Percentiles rank a stretch among this genome's conserved stretches.
These are phyloP conservation scores for Hydrolagus affinis DNA, from an alignment of 2,113 vertebrate genomes.

Conservation along the genomic window DNA sequence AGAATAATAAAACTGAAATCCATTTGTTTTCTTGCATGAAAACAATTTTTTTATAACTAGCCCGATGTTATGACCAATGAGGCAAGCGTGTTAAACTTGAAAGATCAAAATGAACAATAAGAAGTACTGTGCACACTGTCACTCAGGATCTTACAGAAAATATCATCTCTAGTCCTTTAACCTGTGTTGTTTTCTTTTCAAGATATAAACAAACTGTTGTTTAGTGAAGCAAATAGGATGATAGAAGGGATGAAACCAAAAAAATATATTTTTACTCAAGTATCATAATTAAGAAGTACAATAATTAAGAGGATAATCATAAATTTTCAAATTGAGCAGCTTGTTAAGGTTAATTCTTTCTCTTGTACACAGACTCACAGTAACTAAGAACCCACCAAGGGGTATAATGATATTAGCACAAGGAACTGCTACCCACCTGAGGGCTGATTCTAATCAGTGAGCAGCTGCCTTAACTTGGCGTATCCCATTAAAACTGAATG, in stretches of 20 bases:
- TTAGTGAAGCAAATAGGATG: background rate
- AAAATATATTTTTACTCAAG: background rate
- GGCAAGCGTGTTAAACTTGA: background rate
- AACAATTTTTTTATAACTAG: background rate
- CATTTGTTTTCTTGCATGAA: background rate
- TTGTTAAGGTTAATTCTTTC: background rate
- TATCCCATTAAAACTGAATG: background rate
- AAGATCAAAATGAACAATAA: background rate
- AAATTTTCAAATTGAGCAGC: conserved; percentile 6
- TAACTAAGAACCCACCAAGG: conserved; percentile 16
- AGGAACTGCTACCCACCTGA: background rate
- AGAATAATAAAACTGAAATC: background rate
- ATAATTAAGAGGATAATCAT: background rate
- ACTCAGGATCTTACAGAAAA: background rate
- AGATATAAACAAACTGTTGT: conserved; percentile 7
- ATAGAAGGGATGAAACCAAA: background rate
- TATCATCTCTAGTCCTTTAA: background rate
- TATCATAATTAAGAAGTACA: background rate
- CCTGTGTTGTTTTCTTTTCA: background rate
- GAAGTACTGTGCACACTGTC: background rate
- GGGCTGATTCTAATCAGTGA: conserved; percentile 7
- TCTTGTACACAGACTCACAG: background rate
- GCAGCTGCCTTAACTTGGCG: conserved; percentile 1
- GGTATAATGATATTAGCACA: background rate
- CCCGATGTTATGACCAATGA: background rate